Evolutionary conservation across 1,140 invertebrate genomes (phyloP).

Genomic region (Gerris buenoi): DNA sequence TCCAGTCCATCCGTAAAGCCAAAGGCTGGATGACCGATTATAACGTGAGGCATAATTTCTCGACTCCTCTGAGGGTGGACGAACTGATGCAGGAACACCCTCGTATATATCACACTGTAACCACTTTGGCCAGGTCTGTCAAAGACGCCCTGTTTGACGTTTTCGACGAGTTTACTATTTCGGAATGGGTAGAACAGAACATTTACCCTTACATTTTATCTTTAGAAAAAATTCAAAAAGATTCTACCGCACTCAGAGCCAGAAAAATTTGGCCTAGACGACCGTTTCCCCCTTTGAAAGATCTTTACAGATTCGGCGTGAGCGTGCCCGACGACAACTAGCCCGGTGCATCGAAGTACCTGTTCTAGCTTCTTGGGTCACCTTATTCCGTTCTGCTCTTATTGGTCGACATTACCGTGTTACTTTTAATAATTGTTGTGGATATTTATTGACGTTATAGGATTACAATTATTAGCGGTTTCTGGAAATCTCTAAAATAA

Average conservation of each 20-base stretch:
- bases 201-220: constrained; percentile 38
- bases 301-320: constrained; percentile 21
- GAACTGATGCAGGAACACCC: constrained; percentile 47
- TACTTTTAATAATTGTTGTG: too few relatives aligned
- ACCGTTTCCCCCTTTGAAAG: constrained; percentile 31
- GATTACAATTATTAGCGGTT: too few relatives aligned
- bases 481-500: too few relatives aligned
- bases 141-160: constrained; percentile 46
- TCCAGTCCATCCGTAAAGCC: constrained; percentile 15
- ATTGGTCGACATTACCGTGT: too few relatives aligned
- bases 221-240: constrained; percentile 36
- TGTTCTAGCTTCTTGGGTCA: too few relatives aligned
- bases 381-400: too few relatives aligned
- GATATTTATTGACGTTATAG: too few relatives aligned
- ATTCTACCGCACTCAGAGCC: constrained; percentile 37
- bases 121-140: constrained; percentile 43
- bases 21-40: constrained; percentile 63
- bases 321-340: constrained; percentile 11
- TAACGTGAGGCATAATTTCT: constrained; percentile 60
- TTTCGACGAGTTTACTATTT: constrained; percentile 55
- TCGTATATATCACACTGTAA: constrained; percentile 40
- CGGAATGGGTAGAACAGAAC: constrained; percentile 59
- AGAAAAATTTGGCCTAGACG: constrained; percentile 39
- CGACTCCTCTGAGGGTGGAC: constrained; percentile 53
- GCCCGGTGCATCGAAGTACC: too few relatives aligned